A percentile compares a stretch with the other conserved stretches of the same genome.
Evolutionary conservation across 2,113 vertebrate genomes (phyloP).

Genomic region (Oncorhynchus kisutch): DNA sequence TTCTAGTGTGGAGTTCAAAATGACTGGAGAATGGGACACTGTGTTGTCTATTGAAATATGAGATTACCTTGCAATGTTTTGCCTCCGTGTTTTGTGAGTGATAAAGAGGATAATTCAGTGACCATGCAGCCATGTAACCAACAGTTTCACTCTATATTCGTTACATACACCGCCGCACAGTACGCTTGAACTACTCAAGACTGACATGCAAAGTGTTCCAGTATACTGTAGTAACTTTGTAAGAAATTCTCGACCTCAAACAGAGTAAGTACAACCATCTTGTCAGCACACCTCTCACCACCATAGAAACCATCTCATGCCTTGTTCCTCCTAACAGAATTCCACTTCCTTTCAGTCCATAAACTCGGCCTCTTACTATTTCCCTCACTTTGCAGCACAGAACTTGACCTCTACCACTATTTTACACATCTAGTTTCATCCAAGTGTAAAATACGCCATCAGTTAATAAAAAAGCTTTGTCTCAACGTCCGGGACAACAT

Average conservation of each 20-base stretch:
- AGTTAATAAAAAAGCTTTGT: slow-evolving; percentile 47
- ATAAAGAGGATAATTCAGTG: slow-evolving; percentile 44
- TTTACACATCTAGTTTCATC: slow-evolving; percentile 35
- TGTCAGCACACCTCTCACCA: slow-evolving; percentile 22
- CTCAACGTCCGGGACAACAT: slow-evolving; percentile 42
- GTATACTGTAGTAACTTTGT: neutral
- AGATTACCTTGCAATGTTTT: slow-evolving; percentile 50
- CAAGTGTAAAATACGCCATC: slow-evolving; percentile 45
- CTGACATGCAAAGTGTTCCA: neutral
- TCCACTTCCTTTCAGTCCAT: slow-evolving; percentile 59
- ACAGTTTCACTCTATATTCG: neutral
- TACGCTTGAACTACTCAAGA: neutral
- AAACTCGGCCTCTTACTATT: slow-evolving; percentile 48
- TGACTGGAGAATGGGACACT: slow-evolving; percentile 61
- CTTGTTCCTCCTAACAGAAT: slow-evolving; percentile 34
- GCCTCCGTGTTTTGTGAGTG: slow-evolving; percentile 52
- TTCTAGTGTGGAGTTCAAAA: slow-evolving; percentile 70
- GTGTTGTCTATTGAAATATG: slow-evolving; percentile 58
- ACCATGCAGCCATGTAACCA: neutral
- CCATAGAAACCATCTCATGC: slow-evolving; percentile 61
- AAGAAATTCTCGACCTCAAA: neutral
- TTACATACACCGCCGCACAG: neutral
- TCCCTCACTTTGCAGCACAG: slow-evolving; percentile 55
- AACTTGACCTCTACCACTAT: slow-evolving; percentile 48
- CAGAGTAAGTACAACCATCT: neutral